Conservation (phyloP, 2,113 vertebrate species). For the Seriola quinqueradiata region DNA sequence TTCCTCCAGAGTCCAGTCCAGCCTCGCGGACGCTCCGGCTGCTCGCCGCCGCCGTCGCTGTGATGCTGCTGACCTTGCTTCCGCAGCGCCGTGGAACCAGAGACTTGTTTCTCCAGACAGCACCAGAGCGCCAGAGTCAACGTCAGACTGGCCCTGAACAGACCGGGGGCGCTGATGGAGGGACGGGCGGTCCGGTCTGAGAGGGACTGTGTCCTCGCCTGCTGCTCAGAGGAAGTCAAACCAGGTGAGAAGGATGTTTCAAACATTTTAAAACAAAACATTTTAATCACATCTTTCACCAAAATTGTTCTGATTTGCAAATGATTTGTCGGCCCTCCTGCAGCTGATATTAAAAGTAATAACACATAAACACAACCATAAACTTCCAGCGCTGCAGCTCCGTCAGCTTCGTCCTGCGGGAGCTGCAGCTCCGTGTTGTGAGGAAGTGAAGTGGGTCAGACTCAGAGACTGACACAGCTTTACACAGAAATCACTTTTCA, state of each 20-base stretch:
- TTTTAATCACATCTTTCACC: too few species aligned
- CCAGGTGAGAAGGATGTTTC: constrained; percentile 67
- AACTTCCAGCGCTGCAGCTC: too few species aligned
- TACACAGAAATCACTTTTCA: too few species aligned
- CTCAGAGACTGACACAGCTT: too few species aligned
- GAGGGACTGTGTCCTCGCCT: constrained; percentile 81
- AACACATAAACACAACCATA: too few species aligned
- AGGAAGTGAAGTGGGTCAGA: too few species aligned
- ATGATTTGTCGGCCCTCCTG: too few species aligned
- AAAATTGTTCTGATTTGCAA: too few species aligned
- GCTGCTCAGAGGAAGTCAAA: constrained; percentile 80
- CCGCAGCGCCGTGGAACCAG: constrained; percentile 48
- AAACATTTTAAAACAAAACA: too few species aligned
- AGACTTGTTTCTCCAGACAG: constrained; percentile 83
- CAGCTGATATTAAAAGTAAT: too few species aligned
- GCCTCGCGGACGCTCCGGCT: not conserved
- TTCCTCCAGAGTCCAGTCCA: not conserved
- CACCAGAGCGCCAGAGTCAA: constrained; percentile 75
- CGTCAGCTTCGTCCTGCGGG: too few species aligned
- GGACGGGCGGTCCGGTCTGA: constrained; percentile 58
- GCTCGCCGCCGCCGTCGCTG: constrained; percentile 3
- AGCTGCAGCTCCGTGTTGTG: too few species aligned
- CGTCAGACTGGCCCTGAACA: constrained; percentile 52
- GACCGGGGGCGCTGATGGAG: constrained; percentile 44
- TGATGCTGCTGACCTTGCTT: constrained; percentile 36